Percentiles rank a stretch among this genome's conserved stretches.
These are phyloP conservation scores for Zoanthus gigantus DNA, from an alignment of 92 coral and sea anemone species.

Conservation along the genomic window DNA sequence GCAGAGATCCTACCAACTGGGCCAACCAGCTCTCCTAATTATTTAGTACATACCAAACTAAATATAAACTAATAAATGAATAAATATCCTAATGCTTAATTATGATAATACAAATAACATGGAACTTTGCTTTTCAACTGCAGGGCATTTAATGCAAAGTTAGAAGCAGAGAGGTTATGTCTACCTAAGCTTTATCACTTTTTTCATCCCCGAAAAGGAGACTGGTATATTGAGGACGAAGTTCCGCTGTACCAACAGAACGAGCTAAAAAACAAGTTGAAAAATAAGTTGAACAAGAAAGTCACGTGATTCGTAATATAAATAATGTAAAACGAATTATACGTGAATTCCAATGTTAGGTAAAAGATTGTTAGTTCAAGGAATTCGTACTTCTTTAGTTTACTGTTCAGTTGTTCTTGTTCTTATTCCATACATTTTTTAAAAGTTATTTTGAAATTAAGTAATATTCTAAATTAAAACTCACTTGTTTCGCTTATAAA, in stretches of 20 bases:
- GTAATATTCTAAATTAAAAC: not conserved
- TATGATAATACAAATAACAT: not conserved
- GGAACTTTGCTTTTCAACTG: not conserved
- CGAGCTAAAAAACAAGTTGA: not conserved
- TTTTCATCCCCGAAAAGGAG: constrained; percentile 42
- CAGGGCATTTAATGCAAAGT: constrained; percentile 23
- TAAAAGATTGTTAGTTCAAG: too few species aligned
- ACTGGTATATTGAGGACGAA: constrained; percentile 45
- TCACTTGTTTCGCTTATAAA: constrained; percentile 91
- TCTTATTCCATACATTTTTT: too few species aligned
- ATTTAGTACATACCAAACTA: too few species aligned
- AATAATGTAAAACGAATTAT: too few species aligned
- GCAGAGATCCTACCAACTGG: too few species aligned
- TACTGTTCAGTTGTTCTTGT: too few species aligned
- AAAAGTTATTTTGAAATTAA: too few species aligned
- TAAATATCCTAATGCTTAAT: not conserved
- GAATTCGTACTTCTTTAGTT: too few species aligned
- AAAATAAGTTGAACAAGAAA: not conserved
- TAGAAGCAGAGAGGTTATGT: constrained; percentile 37
- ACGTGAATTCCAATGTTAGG: too few species aligned
- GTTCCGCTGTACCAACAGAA: constrained; percentile 33
- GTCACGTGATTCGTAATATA: not conserved
- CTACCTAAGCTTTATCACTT: constrained; percentile 36
- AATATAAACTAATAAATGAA: too few species aligned
- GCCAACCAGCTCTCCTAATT: too few species aligned